Base-by-base conservation (phyloP, 2,888 invertebrate genomes). In the Drosophila anomalipes region DNA sequence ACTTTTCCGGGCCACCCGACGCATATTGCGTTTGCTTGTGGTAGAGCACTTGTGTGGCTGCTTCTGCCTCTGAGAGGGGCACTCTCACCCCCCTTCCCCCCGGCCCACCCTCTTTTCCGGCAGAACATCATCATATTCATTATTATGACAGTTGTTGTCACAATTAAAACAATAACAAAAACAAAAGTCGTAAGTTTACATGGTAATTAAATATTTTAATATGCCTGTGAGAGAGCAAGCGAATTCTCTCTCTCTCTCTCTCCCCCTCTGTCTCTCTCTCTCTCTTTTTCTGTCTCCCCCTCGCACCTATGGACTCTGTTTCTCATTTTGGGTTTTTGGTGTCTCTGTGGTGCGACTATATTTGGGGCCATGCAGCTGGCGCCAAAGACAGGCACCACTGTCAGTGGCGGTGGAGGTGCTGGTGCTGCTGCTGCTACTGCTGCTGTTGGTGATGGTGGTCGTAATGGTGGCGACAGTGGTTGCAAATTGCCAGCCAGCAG, bases 141-240 rank as follows among this genome's bases (percentile, higher is more conserved):
- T 90, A 89, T 89, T 89, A 89, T 90, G 90, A 89, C 89, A 90
- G 87, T 89, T 90, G 89, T 89, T 88, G 88, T 90, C 90, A 89
- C 89, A 89, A 89, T 89, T 84, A 86, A 90, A 89, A 86, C 89
- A 89, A 89, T 82, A 84, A 88, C 90, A 88, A 88, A 81, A 86
- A 88, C 90, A 87, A 85, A 87, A 85, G 85, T 87, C 86, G 83
- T 90, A 91, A 86, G 86, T 91, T 90, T 91, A 91, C 91, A 90
- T 91, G 90, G 90, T 90, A 91, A 91, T 91, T 91, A 91, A 91
- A 91, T 91, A 91, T 91, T 91, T 91, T 91, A 84, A 91, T 91
- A 90, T 88, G 89, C 87, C 89, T 82, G 74, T 47, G 33, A 41
- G 58, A 53, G 53, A n/a, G 58, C 57, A 41, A 22, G 16, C 41